Evolutionary conservation across 2,113 vertebrate genomes (phyloP), one percentile per base, ranked within the genome.

Genomic region (Gorilla gorilla): DNA sequence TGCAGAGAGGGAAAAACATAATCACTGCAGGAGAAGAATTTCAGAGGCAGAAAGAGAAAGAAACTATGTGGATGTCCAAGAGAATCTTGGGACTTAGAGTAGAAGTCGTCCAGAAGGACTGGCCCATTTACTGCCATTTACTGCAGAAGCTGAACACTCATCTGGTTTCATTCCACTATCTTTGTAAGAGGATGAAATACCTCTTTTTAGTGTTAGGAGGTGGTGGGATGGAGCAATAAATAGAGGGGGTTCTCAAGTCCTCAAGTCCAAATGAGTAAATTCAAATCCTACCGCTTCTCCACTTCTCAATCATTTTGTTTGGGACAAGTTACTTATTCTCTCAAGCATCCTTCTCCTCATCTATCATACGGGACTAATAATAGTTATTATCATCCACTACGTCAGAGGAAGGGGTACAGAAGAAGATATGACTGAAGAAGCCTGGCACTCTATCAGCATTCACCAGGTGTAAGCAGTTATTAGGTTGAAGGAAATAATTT

Each of bases 331-430:
- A 66, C 30, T 93, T 93, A 35, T 61, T 88, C 87, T 95, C 59
- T 94, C 48, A 86, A 96, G 88, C 87, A 38, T 78, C 91, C n/a
- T 73, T 93, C 83, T 89, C 16, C 52, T 95, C 55, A 48, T 73
- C 55, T 84, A n/a, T 59, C 72, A 70, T 50, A 45, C 18, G 22
- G 45, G n/a, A 90, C 73, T 80, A 81, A 83, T 75, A 43, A 85
- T 61, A 93, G 89, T 88, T 81, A 90, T 89, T 79, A 73, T 73
- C 27, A 38, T 82, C 78, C 18, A 88, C 76, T 40, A 45, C 73
- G 23, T 73, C 52, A 48, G 87, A 90, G 70, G 75, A 96, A 89
- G 76, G n/a, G 75, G 11, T 32, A 32, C 64, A 61, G 45, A 73
- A 81, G 75, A 89, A 90, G 30, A 18, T 8, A 7, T 17, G 11